Base-by-base conservation (phyloP, 2,797 vertebrate species). In the Eospalax fontanierii region DNA sequence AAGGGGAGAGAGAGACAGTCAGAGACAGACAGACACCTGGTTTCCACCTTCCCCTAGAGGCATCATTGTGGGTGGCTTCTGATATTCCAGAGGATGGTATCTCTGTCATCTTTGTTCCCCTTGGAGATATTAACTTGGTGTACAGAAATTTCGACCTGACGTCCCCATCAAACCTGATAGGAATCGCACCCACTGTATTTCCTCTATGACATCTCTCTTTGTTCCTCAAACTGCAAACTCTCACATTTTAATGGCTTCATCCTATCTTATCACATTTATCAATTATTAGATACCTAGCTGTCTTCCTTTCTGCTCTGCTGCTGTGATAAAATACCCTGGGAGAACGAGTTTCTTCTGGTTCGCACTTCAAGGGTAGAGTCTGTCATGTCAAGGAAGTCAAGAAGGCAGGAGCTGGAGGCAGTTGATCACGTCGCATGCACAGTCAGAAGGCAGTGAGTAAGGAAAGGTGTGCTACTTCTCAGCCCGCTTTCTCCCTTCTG, bases 101-200 rank as follows among this genome's bases (percentile, higher is more conserved):
- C 35, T 43, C 30, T 33, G 57, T 19, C 28, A 4, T 73, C 76
- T 33, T 57, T 63, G 33, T 46, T 26, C n/a, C 59, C 54, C 84
- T 73, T 73, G 35, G 33, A 73, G 91, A 75, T 35, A 65, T 50
- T 91, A 89, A n/a, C 81, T 65, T 24, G 50, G 28, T 28, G 61
- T 21, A 38, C 19, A 93, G 75, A 71, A 79, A 24, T 84, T 92
- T 83, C n/a, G 92, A 74, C 88, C 66, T 43, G 63, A 46, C 57
- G 28, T 88, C 6, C 21, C 94, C 8, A 6, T 87, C 84, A 73
- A 82, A 90, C 35, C 35, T 85, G 81, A 40, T 3, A 76, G 57
- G 40, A 73, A 78, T 70, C 30, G 16, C 50, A 7, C 28, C 35
- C 24, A 12, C 40, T 7, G 18, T 78, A 30, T 80, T 54, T 71